These are phyloP conservation scores for Drosophila repleta DNA, from an alignment of 1,140 invertebrate genomes.

Conservation along the genomic window DNA sequence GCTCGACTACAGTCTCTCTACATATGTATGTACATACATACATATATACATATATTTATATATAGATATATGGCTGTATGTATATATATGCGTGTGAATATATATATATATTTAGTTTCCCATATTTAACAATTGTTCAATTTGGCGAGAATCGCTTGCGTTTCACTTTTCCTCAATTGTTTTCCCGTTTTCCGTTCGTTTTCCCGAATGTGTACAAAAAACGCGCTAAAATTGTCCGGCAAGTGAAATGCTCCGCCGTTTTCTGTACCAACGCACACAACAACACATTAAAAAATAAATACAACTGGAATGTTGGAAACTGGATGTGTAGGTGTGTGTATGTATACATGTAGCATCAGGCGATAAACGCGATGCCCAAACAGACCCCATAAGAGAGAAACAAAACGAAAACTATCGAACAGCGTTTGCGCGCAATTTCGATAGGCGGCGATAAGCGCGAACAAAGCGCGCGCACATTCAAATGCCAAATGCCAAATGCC, in stretches of 20 bases:
- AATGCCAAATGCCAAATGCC: not conserved
- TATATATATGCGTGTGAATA: not conserved
- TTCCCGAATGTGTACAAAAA: conserved; percentile 25
- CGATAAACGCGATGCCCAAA: conserved; percentile 16
- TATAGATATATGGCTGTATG: conserved; percentile 1
- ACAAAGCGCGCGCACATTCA: not conserved
- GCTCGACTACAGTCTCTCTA: not conserved
- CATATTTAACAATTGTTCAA: conserved; percentile 28
- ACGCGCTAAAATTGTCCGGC: conserved; percentile 52
- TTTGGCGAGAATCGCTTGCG: not conserved
- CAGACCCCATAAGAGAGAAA: not conserved
- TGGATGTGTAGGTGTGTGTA: conserved; percentile 36
- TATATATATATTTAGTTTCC: conserved; percentile 4
- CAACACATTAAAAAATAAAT: conserved; percentile 58
- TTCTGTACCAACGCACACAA: conserved; percentile 55
- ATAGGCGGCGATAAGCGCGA: conserved; percentile 11
- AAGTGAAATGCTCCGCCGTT: conserved; percentile 40
- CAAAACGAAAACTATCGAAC: conserved; percentile 30
- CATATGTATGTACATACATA: conserved; percentile 9
- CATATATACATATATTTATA: not conserved
- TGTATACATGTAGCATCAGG: conserved; percentile 36
- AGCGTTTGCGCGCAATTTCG: conserved; percentile 45
- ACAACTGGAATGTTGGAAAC: conserved; percentile 49
- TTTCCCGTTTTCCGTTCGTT: conserved; percentile 4
- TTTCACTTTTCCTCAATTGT: not conserved